A percentile compares a stretch with the other conserved stretches of the same genome.
phyloP scores from a whole-genome alignment of 1,140 invertebrate genomes.

The Hypothenemus hampei region DNA sequence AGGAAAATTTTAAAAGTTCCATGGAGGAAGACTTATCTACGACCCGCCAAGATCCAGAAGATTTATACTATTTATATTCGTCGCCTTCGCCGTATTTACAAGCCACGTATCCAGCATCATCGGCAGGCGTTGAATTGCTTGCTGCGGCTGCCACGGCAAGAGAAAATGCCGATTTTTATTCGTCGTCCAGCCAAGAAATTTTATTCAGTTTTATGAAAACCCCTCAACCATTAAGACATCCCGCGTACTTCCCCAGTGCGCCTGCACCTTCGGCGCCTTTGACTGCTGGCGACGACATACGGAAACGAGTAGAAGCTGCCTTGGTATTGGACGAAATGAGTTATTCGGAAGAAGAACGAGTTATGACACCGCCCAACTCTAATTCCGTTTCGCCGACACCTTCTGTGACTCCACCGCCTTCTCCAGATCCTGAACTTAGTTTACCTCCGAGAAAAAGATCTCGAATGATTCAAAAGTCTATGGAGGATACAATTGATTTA shows the following conservation, averaged over 20 bases:
- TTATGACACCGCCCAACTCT: slow-evolving; percentile 63
- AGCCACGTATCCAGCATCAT: slow-evolving; percentile 31
- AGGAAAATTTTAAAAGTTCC: slow-evolving; percentile 46
- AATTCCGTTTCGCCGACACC: slow-evolving; percentile 58
- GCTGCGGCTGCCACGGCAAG: slow-evolving; percentile 42
- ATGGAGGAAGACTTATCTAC: slow-evolving; percentile 10
- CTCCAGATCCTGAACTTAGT: slow-evolving; percentile 59
- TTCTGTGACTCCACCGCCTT: slow-evolving; percentile 55
- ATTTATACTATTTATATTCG: slow-evolving; percentile 40
- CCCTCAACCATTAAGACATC: slow-evolving; percentile 34
- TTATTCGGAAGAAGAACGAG: slow-evolving; percentile 46
- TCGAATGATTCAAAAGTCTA: slow-evolving; percentile 70
- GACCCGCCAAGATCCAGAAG: slow-evolving; percentile 31
- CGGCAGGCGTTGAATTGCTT: slow-evolving; percentile 41
- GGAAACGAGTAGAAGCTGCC: slow-evolving; percentile 66
- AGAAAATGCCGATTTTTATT: slow-evolving; percentile 34
- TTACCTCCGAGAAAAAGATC: slow-evolving; percentile 70
- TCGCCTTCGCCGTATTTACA: slow-evolving; percentile 42
- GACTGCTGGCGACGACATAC: slow-evolving; percentile 57
- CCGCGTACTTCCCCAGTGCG: slow-evolving; percentile 37
- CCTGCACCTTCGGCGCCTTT: slow-evolving; percentile 42
- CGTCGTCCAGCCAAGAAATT: slow-evolving; percentile 27
- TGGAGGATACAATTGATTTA: slow-evolving; percentile 50
- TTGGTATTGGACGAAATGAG: slow-evolving; percentile 54
- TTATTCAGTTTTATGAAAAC: slow-evolving; percentile 40